phyloP scores from a whole-genome alignment of 2,888 invertebrate genomes.

The Agrenia bidenticulata region DNA sequence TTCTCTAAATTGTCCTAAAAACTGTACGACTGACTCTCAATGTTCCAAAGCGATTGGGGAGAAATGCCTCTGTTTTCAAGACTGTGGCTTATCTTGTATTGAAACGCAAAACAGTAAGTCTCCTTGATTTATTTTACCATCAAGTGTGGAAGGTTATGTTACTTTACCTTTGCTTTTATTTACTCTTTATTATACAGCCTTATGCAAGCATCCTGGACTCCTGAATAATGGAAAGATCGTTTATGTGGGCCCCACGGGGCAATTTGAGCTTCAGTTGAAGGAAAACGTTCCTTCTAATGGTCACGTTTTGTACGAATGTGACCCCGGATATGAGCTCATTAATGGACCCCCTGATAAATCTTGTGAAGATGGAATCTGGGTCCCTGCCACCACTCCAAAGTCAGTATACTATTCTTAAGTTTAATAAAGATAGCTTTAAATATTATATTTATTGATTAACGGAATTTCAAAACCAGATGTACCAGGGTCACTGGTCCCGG shows the following conservation, averaged over 20 bases:
- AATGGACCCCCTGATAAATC: slow-evolving; percentile 91
- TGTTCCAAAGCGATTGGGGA: slow-evolving; percentile 92
- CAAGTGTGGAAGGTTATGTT: too few species aligned
- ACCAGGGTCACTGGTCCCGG: slow-evolving; percentile 82
- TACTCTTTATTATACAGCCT: too few species aligned
- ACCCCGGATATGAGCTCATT: slow-evolving; percentile 81
- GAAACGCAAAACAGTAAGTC: slow-evolving; percentile 63
- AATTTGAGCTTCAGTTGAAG: slow-evolving; percentile 92
- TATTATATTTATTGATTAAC: too few species aligned
- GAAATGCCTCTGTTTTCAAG: slow-evolving; percentile 92
- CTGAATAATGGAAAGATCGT: slow-evolving; percentile 93
- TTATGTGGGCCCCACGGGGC: slow-evolving; percentile 90
- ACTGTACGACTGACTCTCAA: slow-evolving; percentile 90
- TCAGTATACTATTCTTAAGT: too few species aligned
- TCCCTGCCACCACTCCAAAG: slow-evolving; percentile 73
- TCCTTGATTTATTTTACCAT: too few species aligned
- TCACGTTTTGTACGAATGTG: slow-evolving; percentile 94
- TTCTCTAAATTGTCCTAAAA: slow-evolving; percentile 68
- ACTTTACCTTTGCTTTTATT: too few species aligned
- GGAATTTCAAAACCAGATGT: too few species aligned
- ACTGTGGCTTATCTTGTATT: slow-evolving; percentile 78
- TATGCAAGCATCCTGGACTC: slow-evolving; percentile 91
- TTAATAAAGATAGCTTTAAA: too few species aligned
- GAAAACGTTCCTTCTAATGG: slow-evolving; percentile 86
- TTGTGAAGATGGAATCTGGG: slow-evolving; percentile 92